Conservation (phyloP, 2,113 vertebrate genomes). For the Stictonetta naevosa region DNA sequence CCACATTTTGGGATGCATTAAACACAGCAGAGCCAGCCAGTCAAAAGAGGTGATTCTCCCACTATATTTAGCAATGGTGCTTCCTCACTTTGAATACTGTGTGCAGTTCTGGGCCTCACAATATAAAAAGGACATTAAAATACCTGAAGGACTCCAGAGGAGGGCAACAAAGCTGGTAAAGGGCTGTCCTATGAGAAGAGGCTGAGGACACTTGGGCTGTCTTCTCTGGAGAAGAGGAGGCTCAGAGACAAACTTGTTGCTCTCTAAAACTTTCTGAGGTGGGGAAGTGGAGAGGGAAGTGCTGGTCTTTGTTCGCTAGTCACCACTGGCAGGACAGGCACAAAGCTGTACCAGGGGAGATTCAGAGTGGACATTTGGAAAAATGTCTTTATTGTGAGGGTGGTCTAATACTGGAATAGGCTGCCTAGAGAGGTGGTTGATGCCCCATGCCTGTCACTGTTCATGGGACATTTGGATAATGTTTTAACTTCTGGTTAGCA, state of each 20-base stretch:
- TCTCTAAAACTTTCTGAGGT: not conserved
- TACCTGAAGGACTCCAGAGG: not conserved
- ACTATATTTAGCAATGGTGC: not conserved
- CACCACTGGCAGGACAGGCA: not conserved
- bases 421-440: not conserved
- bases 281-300: not conserved
- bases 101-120: not conserved
- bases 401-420: not conserved
- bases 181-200: not conserved
- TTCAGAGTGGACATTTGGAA: not conserved
- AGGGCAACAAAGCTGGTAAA: not conserved
- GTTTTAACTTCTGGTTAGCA: not conserved
- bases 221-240: not conserved
- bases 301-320: not conserved
- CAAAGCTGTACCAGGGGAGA: not conserved
- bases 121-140: not conserved
- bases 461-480: not conserved
- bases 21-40: not conserved
- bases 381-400: not conserved
- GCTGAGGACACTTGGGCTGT: not conserved
- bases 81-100: not conserved
- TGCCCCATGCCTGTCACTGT: not conserved
- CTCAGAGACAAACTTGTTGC: not conserved
- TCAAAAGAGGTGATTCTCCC: not conserved
- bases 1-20: not conserved